These are phyloP conservation scores for Myanophis thanlyinensis DNA, from an alignment of 2,113 vertebrate species.

Conservation along the genomic window DNA sequence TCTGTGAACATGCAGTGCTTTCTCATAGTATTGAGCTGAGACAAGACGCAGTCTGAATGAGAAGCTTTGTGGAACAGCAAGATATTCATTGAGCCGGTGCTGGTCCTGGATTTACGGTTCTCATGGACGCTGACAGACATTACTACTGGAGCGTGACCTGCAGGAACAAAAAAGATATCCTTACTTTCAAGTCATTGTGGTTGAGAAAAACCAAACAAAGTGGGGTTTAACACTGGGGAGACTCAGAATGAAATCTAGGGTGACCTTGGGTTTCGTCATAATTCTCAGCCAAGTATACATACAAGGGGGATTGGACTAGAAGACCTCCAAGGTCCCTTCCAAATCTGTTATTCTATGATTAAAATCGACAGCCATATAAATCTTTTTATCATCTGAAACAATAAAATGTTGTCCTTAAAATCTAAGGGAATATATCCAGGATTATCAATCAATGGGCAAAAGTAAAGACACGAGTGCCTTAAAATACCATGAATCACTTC, in stretches of 20 bases:
- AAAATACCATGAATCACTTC: background rate
- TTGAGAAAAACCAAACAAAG: background rate
- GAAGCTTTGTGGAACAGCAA: conserved; percentile 92
- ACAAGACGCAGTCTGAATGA: conserved; percentile 89
- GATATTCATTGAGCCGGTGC: conserved; percentile 91
- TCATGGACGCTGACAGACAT: conserved; percentile 96
- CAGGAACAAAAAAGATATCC: background rate
- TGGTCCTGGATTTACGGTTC: conserved; percentile 91
- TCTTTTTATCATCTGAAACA: background rate
- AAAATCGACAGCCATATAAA: background rate
- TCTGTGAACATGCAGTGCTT: conserved; percentile 93
- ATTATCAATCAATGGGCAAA: background rate
- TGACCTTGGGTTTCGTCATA: background rate
- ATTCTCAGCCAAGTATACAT: background rate
- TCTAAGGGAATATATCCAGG: background rate
- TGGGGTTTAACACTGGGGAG: background rate
- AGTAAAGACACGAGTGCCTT: background rate
- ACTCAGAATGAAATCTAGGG: background rate
- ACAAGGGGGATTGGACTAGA: too few relatives aligned
- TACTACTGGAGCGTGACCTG: conserved; percentile 52
- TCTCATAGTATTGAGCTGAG: conserved; percentile 87
- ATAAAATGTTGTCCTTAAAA: background rate
- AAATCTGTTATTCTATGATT: too few relatives aligned
- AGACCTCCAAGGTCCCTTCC: too few relatives aligned
- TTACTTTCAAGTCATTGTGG: background rate